Conservation (phyloP, 2,113 vertebrate species). For the Amphilophus citrinellus region DNA sequence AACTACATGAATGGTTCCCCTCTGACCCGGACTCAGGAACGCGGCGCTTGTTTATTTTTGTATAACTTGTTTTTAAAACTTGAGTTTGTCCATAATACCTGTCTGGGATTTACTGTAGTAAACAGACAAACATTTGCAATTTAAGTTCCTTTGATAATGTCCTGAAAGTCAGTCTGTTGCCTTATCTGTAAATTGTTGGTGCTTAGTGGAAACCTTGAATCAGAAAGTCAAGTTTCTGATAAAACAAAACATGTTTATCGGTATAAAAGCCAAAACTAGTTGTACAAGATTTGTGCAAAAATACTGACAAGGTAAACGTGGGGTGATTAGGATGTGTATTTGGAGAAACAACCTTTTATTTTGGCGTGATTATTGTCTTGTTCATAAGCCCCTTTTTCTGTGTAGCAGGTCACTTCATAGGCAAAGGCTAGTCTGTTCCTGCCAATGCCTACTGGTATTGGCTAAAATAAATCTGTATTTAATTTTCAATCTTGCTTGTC, state of each 20-base stretch:
- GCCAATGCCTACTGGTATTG: conserved; percentile 31
- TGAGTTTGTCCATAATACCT: not conserved
- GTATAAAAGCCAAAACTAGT: not conserved
- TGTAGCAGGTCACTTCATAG: conserved; percentile 27
- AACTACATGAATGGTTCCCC: conserved; percentile 43
- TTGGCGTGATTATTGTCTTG: conserved; percentile 14
- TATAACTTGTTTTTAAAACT: conserved; percentile 48
- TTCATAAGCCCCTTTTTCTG: conserved; percentile 1
- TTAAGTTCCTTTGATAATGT: conserved; percentile 28
- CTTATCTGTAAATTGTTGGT: conserved; percentile 18
- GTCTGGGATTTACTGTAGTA: conserved; percentile 48
- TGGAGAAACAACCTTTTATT: conserved; percentile 22
- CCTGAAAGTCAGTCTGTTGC: conserved; percentile 15
- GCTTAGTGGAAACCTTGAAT: conserved; percentile 19
- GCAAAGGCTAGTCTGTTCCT: not conserved
- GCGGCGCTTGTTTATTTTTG: conserved; percentile 52
- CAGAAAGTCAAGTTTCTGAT: conserved; percentile 7
- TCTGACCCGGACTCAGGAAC: conserved; percentile 77
- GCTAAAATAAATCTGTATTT: conserved; percentile 66
- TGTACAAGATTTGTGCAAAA: conserved; percentile 13
- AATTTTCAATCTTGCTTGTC: conserved; percentile 59
- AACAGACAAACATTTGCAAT: conserved; percentile 28
- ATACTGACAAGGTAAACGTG: not conserved
- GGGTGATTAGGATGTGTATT: not conserved
- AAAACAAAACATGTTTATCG: not conserved